phyloP scores from a whole-genome alignment of 2,797 vertebrate genomes.

The Somateria mollissima region DNA sequence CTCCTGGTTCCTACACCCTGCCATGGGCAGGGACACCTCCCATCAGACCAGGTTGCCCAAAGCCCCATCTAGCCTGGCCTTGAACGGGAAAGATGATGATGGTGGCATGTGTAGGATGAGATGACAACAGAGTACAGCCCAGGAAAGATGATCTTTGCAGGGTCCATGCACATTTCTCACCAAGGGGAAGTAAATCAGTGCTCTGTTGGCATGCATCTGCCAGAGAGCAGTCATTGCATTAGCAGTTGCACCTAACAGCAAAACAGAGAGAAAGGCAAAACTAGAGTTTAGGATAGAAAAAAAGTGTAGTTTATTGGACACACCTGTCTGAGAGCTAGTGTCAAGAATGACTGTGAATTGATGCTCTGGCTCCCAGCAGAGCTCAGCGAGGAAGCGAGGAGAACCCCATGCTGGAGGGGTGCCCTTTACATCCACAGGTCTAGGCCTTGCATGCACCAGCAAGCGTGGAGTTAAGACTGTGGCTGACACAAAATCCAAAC shows the following conservation, averaged over 20 bases:
- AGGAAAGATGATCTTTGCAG: neutral
- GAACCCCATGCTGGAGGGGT: neutral
- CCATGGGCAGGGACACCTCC: too few relatives aligned
- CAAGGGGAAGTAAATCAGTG: neutral
- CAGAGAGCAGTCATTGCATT: neutral
- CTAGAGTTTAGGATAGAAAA: neutral
- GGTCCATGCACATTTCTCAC: neutral
- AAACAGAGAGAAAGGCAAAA: neutral
- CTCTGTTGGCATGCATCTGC: neutral
- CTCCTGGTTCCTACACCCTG: too few relatives aligned
- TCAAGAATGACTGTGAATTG: neutral
- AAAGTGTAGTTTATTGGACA: neutral
- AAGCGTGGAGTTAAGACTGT: constrained; percentile 39
- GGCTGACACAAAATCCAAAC: constrained; percentile 52
- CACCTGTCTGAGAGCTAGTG: neutral
- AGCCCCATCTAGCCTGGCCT: too few relatives aligned
- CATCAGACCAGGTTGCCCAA: too few relatives aligned
- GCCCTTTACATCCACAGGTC: neutral
- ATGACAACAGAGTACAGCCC: neutral
- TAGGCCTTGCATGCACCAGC: neutral
- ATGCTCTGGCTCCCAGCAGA: neutral
- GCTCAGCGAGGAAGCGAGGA: rapidly evolving
- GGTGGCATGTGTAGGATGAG: neutral
- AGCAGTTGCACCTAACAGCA: neutral
- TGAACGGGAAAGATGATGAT: neutral